These are phyloP conservation scores for Sebastes elongatus DNA, from an alignment of 2,797 vertebrate species.

Conservation along the genomic window DNA sequence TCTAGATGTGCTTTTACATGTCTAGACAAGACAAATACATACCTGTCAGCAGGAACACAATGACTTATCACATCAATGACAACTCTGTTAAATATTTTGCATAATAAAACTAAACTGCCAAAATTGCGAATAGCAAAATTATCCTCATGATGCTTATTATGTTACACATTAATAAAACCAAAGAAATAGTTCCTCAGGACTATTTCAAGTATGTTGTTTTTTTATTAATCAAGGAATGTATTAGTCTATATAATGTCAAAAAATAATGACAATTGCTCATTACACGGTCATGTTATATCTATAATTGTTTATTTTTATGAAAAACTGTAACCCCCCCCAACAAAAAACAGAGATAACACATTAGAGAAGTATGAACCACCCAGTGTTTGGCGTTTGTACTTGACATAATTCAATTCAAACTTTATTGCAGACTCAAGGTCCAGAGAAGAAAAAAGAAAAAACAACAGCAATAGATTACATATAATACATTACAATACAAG, in stretches of 20 bases:
- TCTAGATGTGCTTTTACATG: conserved; percentile 12
- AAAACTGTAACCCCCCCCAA: too few relatives aligned
- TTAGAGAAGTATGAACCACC: not conserved
- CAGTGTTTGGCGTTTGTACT: too few relatives aligned
- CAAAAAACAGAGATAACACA: not conserved
- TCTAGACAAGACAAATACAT: conserved; percentile 9
- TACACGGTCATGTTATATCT: not conserved
- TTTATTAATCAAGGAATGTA: not conserved
- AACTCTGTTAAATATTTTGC: not conserved
- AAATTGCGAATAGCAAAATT: not conserved
- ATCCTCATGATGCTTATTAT: not conserved
- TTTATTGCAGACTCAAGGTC: too few relatives aligned
- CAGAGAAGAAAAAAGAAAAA: too few relatives aligned
- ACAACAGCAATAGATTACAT: too few relatives aligned
- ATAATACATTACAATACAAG: too few relatives aligned
- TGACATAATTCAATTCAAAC: too few relatives aligned
- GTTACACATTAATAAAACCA: not conserved
- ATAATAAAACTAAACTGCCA: not conserved
- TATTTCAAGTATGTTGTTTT: not conserved
- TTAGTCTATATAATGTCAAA: not conserved
- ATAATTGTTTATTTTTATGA: not conserved
- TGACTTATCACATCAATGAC: not conserved
- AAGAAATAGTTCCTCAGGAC: not conserved
- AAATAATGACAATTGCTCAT: not conserved
- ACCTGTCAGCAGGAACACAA: conserved; percentile 18